Evolutionary conservation across 2,797 vertebrate genomes (phyloP).

Genomic region (Steatocranus sp.): DNA sequence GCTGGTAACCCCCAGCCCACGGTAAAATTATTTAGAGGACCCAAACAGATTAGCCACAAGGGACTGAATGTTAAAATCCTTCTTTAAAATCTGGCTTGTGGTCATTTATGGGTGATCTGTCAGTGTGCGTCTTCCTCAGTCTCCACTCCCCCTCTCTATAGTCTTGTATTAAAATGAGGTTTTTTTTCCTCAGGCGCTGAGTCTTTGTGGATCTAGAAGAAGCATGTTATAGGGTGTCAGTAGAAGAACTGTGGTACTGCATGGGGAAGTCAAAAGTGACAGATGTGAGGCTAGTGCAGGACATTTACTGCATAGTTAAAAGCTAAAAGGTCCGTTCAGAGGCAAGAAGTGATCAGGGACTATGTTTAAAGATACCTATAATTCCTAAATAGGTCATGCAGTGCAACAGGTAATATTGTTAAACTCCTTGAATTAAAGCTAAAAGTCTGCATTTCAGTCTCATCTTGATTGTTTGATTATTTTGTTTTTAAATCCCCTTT

Average conservation of each 20-base stretch:
- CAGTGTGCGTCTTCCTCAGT: not conserved
- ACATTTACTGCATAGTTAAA: not conserved
- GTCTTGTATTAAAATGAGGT: fast-evolving
- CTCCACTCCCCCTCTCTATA: not conserved
- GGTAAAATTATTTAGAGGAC: not conserved
- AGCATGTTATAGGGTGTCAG: not conserved
- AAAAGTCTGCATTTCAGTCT: not conserved
- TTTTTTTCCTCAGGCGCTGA: not conserved
- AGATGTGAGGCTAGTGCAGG: not conserved
- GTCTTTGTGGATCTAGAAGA: not conserved
- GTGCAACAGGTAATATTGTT: not conserved
- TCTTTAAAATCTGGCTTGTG: not conserved
- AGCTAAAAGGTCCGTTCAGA: not conserved
- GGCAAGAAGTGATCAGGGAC: not conserved
- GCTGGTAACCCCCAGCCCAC: not conserved
- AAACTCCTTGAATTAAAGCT: not conserved
- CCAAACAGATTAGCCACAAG: not conserved
- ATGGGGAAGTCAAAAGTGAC: not conserved
- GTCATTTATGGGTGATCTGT: not conserved
- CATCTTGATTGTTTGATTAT: not conserved
- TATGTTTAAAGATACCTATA: not conserved
- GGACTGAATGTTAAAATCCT: not conserved
- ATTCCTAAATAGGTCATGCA: not conserved
- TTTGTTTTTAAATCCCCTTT: not conserved
- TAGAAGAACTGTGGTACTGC: not conserved